Evolutionary conservation across 1,140 invertebrate genomes (phyloP), one percentile per base, ranked within the genome.

Genomic region (Diabrotica undecimpunctata): DNA sequence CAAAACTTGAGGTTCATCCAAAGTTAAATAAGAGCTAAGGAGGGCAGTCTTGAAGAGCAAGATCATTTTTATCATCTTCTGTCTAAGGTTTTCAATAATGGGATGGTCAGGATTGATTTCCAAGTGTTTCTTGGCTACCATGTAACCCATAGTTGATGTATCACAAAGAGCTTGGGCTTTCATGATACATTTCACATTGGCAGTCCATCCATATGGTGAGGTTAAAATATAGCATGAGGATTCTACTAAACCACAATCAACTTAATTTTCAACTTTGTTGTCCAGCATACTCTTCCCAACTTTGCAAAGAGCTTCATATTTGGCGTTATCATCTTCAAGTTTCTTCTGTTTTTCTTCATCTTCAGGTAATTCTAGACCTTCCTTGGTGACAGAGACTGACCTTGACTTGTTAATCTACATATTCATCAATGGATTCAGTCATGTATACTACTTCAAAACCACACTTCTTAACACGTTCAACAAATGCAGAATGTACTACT

Each of bases 101-200:
- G 95, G 84, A 82, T 99, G 96, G 76, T 98, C 95, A 11, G 97
- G 96, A 79, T 99, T 99, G 79, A 99, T 95, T 82, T 99, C 97
- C 6, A 99, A 82, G 71, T 98, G 94, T 80, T 98, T 98, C 80
- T 93, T 94, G 54, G 95, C 95, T 11, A 95, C 91, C 96, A 98
- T 98, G 83, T 99, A 99, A 55, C 95, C 94, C 95, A 98, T 97
- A 61, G 97, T 98, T 12, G 93, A 94, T 0, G 94, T 93, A 74
- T 99, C 97, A 35, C 94, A 82, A 0, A 98, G 84, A 41, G 95
- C 95, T 79, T 98, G 95, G 0, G 96, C 97, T 80, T 99, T 99
- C 96, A 99, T 99, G 81, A 99, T 99, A 63, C 97, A 87, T 79
- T 99, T 97, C 97, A 99, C 99, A 81, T 99, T 99, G 5, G 97